phyloP scores from a whole-genome alignment of 2,888 invertebrate species.

The Nezara viridula region DNA sequence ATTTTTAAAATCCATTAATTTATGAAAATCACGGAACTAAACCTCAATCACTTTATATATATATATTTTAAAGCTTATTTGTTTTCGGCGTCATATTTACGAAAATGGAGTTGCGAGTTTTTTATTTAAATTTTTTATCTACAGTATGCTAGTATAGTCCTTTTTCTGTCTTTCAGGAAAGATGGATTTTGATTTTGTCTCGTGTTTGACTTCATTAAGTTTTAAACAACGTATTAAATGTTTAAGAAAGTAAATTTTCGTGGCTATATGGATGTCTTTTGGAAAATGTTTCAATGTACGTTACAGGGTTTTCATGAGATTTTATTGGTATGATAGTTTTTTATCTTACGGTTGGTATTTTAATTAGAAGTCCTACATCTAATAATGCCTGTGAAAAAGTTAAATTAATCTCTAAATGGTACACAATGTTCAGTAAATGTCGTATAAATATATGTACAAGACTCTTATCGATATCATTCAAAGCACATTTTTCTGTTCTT shows the following conservation, averaged over 20 bases:
- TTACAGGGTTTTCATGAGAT: conserved; percentile 10
- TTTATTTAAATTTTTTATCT: no score
- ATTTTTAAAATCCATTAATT: no score
- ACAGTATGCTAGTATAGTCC: no score
- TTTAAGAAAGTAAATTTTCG: not conserved
- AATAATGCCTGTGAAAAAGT: not conserved
- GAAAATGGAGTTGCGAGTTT: no score
- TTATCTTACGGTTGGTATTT: not conserved
- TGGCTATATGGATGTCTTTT: not conserved
- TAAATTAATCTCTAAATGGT: not conserved
- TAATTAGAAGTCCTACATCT: not conserved
- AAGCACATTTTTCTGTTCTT: not conserved
- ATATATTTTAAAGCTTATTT: no score
- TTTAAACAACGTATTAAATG: not conserved
- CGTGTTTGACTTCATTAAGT: no score
- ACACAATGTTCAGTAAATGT: not conserved
- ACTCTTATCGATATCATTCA: not conserved
- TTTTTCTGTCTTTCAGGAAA: no score
- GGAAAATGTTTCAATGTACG: conserved; percentile 8
- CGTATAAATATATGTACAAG: not conserved
- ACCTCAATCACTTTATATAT: no score
- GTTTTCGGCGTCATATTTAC: no score
- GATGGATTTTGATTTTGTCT: no score
- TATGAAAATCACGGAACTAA: no score
- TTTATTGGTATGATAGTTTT: conserved; percentile 16